Evolutionary conservation across 2,888 invertebrate species (phyloP).

Genomic region (Agrenia bidenticulata): DNA sequence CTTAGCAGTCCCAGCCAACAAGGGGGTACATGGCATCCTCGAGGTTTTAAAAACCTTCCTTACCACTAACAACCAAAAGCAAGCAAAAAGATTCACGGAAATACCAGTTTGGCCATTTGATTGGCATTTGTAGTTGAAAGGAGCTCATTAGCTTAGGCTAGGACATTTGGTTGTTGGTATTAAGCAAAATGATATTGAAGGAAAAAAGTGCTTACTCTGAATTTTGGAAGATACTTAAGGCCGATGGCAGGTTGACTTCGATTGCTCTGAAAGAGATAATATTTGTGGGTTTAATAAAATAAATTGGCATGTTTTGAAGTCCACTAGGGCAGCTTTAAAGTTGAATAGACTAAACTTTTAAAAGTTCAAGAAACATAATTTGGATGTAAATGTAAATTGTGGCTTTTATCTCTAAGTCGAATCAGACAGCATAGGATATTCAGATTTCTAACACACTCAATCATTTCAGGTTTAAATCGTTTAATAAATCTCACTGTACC

Average conservation of each 20-base stretch:
- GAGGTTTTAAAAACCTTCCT: too few species aligned
- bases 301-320: too few species aligned
- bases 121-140: constrained; percentile 1
- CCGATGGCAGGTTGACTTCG: constrained; percentile 70
- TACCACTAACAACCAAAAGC: too few species aligned
- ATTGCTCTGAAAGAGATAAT: constrained; percentile 69
- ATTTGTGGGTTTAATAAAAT: too few species aligned
- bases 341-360: too few species aligned
- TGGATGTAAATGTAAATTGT: too few species aligned
- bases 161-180: not conserved
- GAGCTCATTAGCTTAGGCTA: not conserved
- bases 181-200: not conserved
- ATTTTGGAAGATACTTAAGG: constrained; percentile 67
- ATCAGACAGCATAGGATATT: not conserved
- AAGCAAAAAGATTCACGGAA: not conserved
- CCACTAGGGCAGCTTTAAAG: too few species aligned
- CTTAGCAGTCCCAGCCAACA: constrained; percentile 5
- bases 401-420: not conserved
- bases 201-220: constrained; percentile 62
- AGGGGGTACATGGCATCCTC: not conserved
- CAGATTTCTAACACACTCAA: not conserved
- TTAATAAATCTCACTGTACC: not conserved
- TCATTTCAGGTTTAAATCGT: not conserved
- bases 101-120: not conserved
- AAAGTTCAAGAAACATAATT: too few species aligned